These are phyloP conservation scores for Cyprinodon tularosa DNA, from an alignment of 2,113 vertebrate genomes.

Conservation along the genomic window DNA sequence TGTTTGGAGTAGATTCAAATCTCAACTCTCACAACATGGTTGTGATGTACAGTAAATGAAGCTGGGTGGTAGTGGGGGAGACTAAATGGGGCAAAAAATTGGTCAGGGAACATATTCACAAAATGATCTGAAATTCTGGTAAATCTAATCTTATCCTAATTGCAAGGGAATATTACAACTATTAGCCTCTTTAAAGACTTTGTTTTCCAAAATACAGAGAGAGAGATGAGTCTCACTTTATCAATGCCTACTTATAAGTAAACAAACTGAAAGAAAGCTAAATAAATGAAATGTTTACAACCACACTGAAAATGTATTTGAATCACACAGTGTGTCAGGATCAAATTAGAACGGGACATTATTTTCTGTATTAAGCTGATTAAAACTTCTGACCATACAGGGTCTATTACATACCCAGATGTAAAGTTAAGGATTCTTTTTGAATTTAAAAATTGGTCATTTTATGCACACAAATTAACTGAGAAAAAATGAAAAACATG, in stretches of 20 bases:
- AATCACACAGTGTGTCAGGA: no score
- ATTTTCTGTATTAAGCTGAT: no score
- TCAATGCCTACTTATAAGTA: no score
- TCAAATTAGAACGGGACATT: no score
- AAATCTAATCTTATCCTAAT: background rate
- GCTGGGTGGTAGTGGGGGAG: background rate
- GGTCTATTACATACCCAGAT: background rate
- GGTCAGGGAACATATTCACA: background rate
- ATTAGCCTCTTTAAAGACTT: background rate
- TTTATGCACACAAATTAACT: background rate
- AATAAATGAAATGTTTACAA: no score
- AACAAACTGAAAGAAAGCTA: background rate
- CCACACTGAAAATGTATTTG: no score
- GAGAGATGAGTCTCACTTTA: background rate
- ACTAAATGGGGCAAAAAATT: background rate
- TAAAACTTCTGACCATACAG: no score
- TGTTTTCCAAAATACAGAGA: background rate
- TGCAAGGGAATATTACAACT: background rate
- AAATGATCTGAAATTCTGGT: background rate
- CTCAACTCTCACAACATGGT: background rate
- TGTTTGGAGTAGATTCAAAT: slow-evolving; percentile 11
- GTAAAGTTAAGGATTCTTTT: background rate
- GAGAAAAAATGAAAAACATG: background rate
- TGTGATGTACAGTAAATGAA: slow-evolving; percentile 32
- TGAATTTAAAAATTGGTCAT: background rate